Base-by-base conservation (phyloP, 2,113 vertebrate species). In the Alosa alosa region DNA sequence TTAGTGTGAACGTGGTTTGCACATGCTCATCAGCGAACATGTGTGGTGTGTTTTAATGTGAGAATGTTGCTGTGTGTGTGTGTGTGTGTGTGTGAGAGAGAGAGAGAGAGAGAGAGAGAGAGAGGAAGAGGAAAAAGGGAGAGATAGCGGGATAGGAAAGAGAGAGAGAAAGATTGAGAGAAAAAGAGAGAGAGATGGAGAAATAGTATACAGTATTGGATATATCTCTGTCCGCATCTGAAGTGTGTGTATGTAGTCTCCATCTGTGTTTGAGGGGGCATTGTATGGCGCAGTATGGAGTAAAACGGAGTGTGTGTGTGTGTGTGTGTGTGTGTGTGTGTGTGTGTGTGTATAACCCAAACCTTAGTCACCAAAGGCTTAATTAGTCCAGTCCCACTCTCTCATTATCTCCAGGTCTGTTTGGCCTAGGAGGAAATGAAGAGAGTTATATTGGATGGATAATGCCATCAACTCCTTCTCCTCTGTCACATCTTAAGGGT, bases 351-450 rank as follows among this genome's bases (percentile, higher is more conserved):
- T 18, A 46, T 31, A 18, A 6, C 50, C 15, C 41, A 18, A 46
- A 8, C 45, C 11, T 55, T 25, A 25, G n/a, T 44, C 5, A 22
- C 55, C 55, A 60, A 60, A 60, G 55, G 55, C 20, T 60, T 60
- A 20, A 60, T 22, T 22, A 60, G 1, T 18, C 52, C 52, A 44
- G 84, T 81, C 83, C 87, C 84, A 84, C 78, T 60, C 88, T 78
- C 68, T 88, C 88, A 85, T 89, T 85, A 90, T 87, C 72, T 83
- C 84, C 31, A 86, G 86, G 88, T 75, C 17, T 85, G 85, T 86
- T 82, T 87, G 55, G 72, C 86, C 25, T 83, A 82, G 82, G 64
- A 82, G 85, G 84, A 85, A 88, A 83, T 88, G 83, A 81, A 87
- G 82, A 87, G 68, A 86, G 81, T 10, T 78, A 55, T 39, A 82